Conservation (phyloP, 2,797 vertebrate genomes). For the Amazona finschi region DNA sequence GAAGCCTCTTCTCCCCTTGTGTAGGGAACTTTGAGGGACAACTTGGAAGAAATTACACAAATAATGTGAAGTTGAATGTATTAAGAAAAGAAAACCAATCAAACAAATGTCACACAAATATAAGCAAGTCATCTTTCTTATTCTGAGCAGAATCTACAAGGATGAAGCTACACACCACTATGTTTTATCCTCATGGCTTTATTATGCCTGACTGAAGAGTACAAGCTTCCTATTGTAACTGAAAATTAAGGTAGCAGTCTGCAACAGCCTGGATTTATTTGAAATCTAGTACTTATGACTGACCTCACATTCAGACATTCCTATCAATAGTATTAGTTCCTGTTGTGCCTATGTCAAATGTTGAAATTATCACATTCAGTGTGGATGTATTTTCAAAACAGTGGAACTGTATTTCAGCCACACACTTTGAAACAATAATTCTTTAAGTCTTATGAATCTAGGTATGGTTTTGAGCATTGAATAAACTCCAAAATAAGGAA, state of each 20-base stretch:
- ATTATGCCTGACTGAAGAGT: neutral
- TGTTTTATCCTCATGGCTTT: neutral
- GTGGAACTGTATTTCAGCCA: neutral
- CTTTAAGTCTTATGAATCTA: neutral
- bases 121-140: neutral
- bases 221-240: neutral
- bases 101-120: neutral
- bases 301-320: neutral
- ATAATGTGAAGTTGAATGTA: neutral
- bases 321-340: neutral
- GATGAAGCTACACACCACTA: neutral
- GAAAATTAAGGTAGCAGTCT: neutral
- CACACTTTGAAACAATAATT: neutral
- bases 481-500: neutral
- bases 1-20: slow-evolving; percentile 90
- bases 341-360: neutral
- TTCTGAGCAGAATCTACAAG: neutral
- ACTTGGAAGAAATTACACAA: slow-evolving; percentile 69
- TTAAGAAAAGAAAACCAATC: neutral
- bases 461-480: neutral
- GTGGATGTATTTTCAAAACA: neutral
- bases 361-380: neutral
- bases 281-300: neutral
- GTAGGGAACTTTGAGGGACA: slow-evolving; percentile 92
- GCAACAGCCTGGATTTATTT: neutral